These are phyloP conservation scores for Galemys pyrenaicus DNA, from an alignment of 2,113 vertebrate species.

Conservation along the genomic window DNA sequence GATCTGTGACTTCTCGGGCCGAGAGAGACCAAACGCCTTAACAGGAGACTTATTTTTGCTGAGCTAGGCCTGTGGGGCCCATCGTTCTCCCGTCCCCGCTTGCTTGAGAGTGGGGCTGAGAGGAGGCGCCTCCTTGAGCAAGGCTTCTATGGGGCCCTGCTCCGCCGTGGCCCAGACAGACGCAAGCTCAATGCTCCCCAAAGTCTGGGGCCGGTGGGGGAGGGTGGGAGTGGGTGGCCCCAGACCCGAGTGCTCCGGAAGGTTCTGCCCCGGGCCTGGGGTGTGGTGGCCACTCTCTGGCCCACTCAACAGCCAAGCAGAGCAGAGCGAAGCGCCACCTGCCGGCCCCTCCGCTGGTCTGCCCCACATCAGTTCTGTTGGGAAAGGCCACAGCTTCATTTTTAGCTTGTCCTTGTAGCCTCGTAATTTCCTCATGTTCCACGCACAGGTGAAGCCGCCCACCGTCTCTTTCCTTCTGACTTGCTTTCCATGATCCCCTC, in stretches of 20 bases:
- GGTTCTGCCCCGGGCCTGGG: not conserved
- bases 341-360: no score
- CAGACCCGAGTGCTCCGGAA: not conserved
- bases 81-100: no score
- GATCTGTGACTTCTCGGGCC: not conserved
- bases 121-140: not conserved
- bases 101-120: rapidly evolving
- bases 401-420: no score
- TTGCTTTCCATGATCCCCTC: no score
- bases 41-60: not conserved
- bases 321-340: no score
- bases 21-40: not conserved
- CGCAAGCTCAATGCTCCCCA: not conserved
- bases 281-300: no score
- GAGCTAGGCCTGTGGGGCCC: not conserved
- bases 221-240: not conserved
- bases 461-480: no score
- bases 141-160: not conserved
- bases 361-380: no score
- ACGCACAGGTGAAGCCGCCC: no score
- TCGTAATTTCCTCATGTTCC: no score
- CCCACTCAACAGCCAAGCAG: no score
- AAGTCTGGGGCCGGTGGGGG: not conserved
- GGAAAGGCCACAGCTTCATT: no score
- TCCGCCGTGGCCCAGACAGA: not conserved